phyloP scores from a whole-genome alignment of 2,888 invertebrate genomes.

The Dastarcus helophoroides region DNA sequence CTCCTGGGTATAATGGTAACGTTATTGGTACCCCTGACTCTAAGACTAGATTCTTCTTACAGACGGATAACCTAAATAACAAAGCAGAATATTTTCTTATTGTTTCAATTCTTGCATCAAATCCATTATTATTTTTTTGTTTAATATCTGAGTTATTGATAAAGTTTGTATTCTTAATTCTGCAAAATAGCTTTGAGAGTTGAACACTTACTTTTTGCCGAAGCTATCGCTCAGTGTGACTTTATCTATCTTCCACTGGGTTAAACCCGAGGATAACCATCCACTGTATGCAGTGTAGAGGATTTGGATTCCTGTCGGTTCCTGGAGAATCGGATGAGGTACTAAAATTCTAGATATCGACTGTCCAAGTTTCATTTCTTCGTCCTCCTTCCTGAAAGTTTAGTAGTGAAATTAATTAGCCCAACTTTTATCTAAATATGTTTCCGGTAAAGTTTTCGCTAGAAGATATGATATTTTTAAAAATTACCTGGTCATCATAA shows the following conservation, averaged over 20 bases:
- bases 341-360: conserved; percentile 73
- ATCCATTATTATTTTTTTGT: no score
- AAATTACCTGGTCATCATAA: conserved; percentile 67
- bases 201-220: conserved; percentile 60
- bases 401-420: neutral
- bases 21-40: conserved; percentile 62
- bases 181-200: no score
- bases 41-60: conserved; percentile 61
- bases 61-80: conserved; percentile 72
- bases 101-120: no score
- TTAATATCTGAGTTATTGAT: no score
- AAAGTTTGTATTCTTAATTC: no score
- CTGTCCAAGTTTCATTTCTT: conserved; percentile 58
- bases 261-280: conserved; percentile 78
- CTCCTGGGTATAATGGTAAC: conserved; percentile 63
- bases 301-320: conserved; percentile 59
- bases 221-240: conserved; percentile 75
- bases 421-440: conserved; percentile 1
- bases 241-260: conserved; percentile 71
- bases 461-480: neutral
- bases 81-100: no score
- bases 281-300: conserved; percentile 82
- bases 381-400: conserved; percentile 59
- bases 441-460: conserved; percentile 2
- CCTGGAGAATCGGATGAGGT: conserved; percentile 75